Percentiles rank a stretch among this genome's conserved stretches.
These are phyloP conservation scores for Tichodroma muraria DNA, from an alignment of 2,113 vertebrate species.

Conservation along the genomic window DNA sequence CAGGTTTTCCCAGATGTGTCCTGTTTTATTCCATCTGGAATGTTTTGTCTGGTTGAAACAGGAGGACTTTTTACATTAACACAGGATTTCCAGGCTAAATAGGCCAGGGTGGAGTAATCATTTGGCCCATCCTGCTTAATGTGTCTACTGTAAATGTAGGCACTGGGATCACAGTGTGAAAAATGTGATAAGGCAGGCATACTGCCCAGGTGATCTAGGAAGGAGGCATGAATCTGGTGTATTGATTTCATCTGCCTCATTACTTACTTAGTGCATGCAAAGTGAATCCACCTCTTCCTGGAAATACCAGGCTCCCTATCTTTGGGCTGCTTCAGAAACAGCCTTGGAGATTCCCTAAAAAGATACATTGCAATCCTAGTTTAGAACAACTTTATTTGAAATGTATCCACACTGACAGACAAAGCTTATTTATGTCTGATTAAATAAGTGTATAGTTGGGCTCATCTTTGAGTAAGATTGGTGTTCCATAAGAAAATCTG, in stretches of 20 bases:
- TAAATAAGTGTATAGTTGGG: not conserved
- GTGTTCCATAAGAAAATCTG: not conserved
- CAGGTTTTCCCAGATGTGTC: not conserved
- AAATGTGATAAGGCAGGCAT: not conserved
- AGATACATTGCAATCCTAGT: not conserved
- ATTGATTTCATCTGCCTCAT: not conserved
- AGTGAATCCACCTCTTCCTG: not conserved
- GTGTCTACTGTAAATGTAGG: not conserved
- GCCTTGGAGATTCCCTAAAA: not conserved
- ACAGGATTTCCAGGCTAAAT: conserved; percentile 2
- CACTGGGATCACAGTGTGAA: not conserved
- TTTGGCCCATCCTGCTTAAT: not conserved
- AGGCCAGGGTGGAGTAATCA: not conserved
- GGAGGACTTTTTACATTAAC: not conserved
- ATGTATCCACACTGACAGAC: not conserved
- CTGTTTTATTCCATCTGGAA: not conserved
- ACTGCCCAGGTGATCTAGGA: not conserved
- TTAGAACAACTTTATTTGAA: not conserved
- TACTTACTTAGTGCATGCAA: not conserved
- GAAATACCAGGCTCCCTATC: not conserved
- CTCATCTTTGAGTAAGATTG: not conserved
- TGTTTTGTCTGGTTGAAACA: not conserved
- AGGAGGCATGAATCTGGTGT: not conserved
- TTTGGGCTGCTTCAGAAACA: not conserved
- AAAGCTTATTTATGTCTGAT: not conserved